phyloP scores from a whole-genome alignment of 2,888 invertebrate genomes.

The Protonemura montana region DNA sequence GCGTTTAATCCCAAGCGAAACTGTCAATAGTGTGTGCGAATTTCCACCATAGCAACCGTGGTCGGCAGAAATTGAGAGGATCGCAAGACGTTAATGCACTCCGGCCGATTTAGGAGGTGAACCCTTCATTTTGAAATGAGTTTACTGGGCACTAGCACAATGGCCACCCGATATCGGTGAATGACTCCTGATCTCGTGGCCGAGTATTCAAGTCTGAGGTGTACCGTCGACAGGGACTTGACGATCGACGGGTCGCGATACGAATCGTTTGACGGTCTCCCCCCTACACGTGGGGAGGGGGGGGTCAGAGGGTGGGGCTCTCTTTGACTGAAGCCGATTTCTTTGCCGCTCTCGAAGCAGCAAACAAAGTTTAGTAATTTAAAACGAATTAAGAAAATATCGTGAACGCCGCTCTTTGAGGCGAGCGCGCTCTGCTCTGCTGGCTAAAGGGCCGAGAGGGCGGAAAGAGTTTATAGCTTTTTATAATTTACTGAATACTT shows the following conservation, averaged over 20 bases:
- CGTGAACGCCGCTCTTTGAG: background rate
- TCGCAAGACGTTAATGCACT: background rate
- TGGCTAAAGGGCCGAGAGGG: background rate
- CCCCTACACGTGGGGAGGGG: background rate
- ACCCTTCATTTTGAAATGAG: background rate
- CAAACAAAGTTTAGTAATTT: conserved; percentile 1
- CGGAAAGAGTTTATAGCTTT: background rate
- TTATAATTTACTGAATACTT: conserved; percentile 5
- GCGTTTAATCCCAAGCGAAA: background rate
- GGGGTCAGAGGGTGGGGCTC: background rate
- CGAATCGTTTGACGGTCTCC: background rate
- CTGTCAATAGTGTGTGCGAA: background rate
- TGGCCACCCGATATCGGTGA: too few relatives aligned
- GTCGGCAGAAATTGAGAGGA: background rate
- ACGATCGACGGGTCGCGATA: too few relatives aligned
- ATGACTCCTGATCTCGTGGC: too few relatives aligned
- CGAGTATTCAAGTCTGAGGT: too few relatives aligned
- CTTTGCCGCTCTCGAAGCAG: background rate
- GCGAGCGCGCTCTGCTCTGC: background rate
- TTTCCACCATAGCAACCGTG: background rate
- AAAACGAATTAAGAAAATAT: conserved; percentile 7
- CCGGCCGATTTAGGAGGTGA: background rate
- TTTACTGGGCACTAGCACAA: too few relatives aligned
- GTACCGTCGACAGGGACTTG: too few relatives aligned
- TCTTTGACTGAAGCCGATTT: background rate